Evolutionary conservation across 2,797 vertebrate genomes (phyloP).

Genomic region (Malacoctenus gilli): DNA sequence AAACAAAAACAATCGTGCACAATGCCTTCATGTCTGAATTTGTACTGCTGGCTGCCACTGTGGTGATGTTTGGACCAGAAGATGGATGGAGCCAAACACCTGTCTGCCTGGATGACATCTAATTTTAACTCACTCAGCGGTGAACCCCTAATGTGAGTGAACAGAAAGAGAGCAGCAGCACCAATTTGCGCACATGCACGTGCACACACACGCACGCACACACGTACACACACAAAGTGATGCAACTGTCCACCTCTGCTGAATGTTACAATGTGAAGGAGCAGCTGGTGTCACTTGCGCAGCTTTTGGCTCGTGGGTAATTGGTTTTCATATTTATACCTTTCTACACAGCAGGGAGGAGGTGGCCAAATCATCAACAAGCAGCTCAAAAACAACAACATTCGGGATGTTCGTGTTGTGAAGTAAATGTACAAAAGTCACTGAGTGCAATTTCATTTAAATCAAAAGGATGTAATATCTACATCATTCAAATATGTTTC

Average conservation of each 20-base stretch:
- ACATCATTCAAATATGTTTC: neutral
- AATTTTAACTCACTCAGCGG: slow-evolving; percentile 22
- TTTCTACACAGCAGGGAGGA: slow-evolving; percentile 24
- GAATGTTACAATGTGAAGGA: slow-evolving; percentile 58
- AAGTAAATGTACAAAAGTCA: neutral
- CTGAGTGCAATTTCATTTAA: slow-evolving; percentile 3
- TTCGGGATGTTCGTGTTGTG: neutral
- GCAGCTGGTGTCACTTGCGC: slow-evolving; percentile 49
- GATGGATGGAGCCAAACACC: slow-evolving; percentile 31
- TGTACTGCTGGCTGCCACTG: neutral
- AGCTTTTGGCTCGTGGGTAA: slow-evolving; percentile 49
- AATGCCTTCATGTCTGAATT: slow-evolving; percentile 17
- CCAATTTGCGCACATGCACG: slow-evolving; percentile 44
- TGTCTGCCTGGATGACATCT: slow-evolving; percentile 36
- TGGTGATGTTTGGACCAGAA: slow-evolving; percentile 25
- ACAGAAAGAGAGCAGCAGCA: slow-evolving; percentile 22
- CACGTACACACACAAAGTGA: neutral
- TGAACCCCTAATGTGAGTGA: slow-evolving; percentile 41
- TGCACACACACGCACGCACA: slow-evolving; percentile 23
- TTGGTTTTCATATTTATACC: slow-evolving; percentile 59
- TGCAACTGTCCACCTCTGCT: slow-evolving; percentile 45
- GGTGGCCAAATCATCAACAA: slow-evolving; percentile 32
- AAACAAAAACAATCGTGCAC: slow-evolving; percentile 9
- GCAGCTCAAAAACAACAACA: slow-evolving; percentile 1
- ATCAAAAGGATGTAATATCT: too few relatives aligned